Evolutionary conservation across 2,797 vertebrate species (phyloP).

Genomic region (Phylloscopus collybita): DNA sequence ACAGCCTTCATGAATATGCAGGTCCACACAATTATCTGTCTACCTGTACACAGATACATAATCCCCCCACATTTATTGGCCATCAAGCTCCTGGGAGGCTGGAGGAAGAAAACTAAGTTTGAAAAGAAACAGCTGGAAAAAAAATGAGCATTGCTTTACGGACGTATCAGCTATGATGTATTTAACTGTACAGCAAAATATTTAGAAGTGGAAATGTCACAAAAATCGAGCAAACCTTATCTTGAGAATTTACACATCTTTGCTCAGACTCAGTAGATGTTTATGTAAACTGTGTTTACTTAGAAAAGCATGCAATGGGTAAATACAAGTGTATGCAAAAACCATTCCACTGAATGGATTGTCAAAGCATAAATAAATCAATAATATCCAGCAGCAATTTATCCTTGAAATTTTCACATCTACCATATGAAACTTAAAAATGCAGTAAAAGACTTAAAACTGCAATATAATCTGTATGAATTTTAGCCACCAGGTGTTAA

Average conservation of each 20-base stretch:
- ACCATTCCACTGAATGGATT: background rate
- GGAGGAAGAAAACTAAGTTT: background rate
- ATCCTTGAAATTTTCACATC: background rate
- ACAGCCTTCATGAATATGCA: background rate
- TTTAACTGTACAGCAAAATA: background rate
- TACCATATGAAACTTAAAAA: background rate
- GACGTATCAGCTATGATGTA: background rate
- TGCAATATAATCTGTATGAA: background rate
- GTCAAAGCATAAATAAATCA: background rate
- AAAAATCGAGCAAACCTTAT: background rate
- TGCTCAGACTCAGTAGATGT: background rate
- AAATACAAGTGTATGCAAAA: background rate
- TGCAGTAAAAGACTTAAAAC: background rate
- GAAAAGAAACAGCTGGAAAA: background rate
- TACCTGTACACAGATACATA: background rate
- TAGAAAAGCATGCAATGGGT: background rate
- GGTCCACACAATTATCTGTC: rapidly evolving
- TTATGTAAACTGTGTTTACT: background rate
- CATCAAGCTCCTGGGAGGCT: background rate
- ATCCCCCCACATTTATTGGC: background rate
- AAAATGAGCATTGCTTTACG: background rate
- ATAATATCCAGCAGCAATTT: background rate
- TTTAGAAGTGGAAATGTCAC: background rate
- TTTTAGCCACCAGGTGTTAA: background rate
- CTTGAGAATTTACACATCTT: background rate